Base-by-base conservation (phyloP, 2,113 vertebrate species). In the Tragelaphus strepsiceros region DNA sequence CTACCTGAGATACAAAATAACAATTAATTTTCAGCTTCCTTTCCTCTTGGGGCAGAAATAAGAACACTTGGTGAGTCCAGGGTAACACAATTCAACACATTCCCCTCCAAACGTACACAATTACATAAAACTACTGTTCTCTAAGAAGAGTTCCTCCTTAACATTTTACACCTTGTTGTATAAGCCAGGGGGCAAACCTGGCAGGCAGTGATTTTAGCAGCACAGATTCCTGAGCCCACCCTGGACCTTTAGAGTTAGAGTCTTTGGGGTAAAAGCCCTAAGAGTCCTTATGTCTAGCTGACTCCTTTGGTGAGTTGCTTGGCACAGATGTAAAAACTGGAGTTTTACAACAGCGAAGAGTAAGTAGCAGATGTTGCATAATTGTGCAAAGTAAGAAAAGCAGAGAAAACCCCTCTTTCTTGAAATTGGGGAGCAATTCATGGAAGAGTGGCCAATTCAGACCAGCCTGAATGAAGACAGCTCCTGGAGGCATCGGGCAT, bases 21-120 rank as follows among this genome's bases (percentile, higher is more conserved):
- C 51, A 92, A 77, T 96, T 85, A 35, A 94, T 92, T 96, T 96
- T 80, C 67, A 59, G 49, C 1, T 61, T 82, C 10, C 9, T 61
- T n/a, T 92, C 88, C 21, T 81, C 17, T 59, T 86, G 59, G 51
- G 35, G 35, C 6, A 83, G 71, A 96, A 80, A 78, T 62, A 90
- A 9, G 32, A 46, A 61, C 5, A 5, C 24, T 11, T 59, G 22
- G 24, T 71, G 83, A 96, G 77, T 91, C n/a, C 64, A 32, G 6
- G 15, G 32, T 82, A 61, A 78, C 32, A 67, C 67, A 90, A 49
- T 87, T 78, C 67, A 80, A 59, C 49, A 43, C 6, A 2, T 6
- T 16, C 10, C 5, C 2, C 21, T 32, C 24, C 53, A 74, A 77
- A 35, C 28, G 30, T 2, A 35, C 26, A 53, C 19, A 87, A 53